phyloP scores from a whole-genome alignment of 2,888 invertebrate genomes.

The Diaphora mendica region DNA sequence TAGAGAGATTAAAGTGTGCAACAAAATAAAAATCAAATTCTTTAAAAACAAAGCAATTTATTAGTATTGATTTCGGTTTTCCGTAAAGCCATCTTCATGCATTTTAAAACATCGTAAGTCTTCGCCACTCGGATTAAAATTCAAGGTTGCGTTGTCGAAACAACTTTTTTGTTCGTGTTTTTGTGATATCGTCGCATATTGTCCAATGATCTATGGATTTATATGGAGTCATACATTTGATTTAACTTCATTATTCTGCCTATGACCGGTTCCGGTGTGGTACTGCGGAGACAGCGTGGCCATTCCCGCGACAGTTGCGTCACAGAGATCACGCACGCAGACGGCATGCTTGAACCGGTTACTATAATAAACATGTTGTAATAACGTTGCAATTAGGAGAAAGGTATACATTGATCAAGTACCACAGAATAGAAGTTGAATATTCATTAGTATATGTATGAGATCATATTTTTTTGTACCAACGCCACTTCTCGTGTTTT shows the following conservation, averaged over 20 bases:
- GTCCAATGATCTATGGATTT: background rate
- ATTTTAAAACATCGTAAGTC: conserved; percentile 3
- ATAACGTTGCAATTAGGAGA: conserved; percentile 41
- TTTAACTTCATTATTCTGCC: background rate
- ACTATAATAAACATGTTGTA: conserved; percentile 31
- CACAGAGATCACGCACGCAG: conserved; percentile 38
- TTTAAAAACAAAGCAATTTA: background rate
- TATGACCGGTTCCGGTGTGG: conserved; percentile 10
- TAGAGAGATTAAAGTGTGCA: background rate
- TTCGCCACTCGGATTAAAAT: conserved; percentile 6
- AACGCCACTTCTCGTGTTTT: background rate
- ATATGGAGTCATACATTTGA: background rate
- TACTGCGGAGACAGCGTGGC: conserved; percentile 20
- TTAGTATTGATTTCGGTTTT: background rate
- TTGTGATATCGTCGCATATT: background rate
- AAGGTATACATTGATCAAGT: conserved; percentile 31
- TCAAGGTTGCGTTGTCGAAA: conserved; percentile 14
- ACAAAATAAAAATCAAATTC: background rate
- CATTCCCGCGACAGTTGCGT: conserved; percentile 37
- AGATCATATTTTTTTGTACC: background rate
- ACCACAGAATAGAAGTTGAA: background rate
- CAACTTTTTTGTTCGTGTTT: background rate
- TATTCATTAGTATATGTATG: background rate
- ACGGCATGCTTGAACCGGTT: conserved; percentile 34
- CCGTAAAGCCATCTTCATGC: background rate